phyloP scores from a whole-genome alignment of 2,888 invertebrate species.

The Drosophila hamatofila region DNA sequence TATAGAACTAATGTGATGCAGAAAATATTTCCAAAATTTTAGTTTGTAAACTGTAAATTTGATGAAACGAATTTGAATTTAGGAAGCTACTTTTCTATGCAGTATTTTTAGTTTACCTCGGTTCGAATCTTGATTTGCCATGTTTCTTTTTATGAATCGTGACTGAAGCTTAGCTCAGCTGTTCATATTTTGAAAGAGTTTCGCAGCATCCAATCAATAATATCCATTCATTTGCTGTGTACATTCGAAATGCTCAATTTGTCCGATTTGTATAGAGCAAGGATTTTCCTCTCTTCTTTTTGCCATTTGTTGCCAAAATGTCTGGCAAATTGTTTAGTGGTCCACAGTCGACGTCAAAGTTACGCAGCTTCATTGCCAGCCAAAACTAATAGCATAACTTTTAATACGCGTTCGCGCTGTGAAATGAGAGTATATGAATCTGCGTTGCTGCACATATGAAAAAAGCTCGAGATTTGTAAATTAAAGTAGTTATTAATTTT shows the following conservation, averaged over 20 bases:
- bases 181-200: not conserved
- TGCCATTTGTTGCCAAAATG: constrained; percentile 66
- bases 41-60: too few species aligned
- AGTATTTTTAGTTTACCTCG: too few species aligned
- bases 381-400: constrained; percentile 72
- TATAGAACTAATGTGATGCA: too few species aligned
- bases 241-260: not conserved
- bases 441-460: not conserved
- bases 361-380: constrained; percentile 59
- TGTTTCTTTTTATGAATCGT: too few species aligned
- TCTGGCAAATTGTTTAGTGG: constrained; percentile 68
- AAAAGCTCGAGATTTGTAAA: not conserved
- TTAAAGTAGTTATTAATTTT: too few species aligned
- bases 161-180: too few species aligned
- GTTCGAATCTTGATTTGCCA: too few species aligned
- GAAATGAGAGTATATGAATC: not conserved
- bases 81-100: too few species aligned
- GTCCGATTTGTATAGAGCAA: too few species aligned
- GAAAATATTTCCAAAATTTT: not conserved
- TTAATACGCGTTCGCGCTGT: constrained; percentile 10
- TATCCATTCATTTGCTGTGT: not conserved
- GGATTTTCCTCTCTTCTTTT: not conserved
- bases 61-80: too few species aligned
- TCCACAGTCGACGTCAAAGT: constrained; percentile 50
- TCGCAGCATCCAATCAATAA: not conserved